Conservation (phyloP, 2,888 invertebrate species). For the Anodontia alba region DNA sequence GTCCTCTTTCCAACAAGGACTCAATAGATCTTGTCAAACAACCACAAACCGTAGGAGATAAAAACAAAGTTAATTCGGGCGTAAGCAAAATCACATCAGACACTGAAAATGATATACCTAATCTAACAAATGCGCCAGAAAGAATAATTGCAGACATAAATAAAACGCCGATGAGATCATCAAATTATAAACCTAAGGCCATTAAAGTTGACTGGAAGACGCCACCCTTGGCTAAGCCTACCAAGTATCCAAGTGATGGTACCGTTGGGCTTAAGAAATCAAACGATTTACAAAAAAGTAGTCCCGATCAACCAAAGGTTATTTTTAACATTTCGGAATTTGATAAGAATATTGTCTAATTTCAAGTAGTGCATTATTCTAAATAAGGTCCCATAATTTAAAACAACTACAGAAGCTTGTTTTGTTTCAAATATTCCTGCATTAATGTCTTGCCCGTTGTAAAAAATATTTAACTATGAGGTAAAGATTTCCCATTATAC, state of each 20-base stretch:
- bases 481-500: no score
- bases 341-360: no score
- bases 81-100: neutral
- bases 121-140: neutral
- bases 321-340: no score
- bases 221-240: neutral
- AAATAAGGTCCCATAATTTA: no score
- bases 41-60: neutral
- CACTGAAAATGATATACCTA: neutral
- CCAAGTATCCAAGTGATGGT: neutral
- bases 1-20: neutral
- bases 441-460: no score
- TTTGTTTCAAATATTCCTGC: no score
- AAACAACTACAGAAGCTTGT: no score
- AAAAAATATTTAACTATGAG: no score
- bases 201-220: conserved; percentile 1
- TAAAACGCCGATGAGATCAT: neutral
- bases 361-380: no score
- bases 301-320: no score
- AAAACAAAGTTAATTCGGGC: neutral
- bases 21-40: neutral
- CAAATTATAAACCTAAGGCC: neutral
- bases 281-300: no score
- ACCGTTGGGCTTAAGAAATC: no score
- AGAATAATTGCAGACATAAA: neutral